phyloP scores from a whole-genome alignment of 2,113 vertebrate species.

The Boulengeromyrus knoepffleri region DNA sequence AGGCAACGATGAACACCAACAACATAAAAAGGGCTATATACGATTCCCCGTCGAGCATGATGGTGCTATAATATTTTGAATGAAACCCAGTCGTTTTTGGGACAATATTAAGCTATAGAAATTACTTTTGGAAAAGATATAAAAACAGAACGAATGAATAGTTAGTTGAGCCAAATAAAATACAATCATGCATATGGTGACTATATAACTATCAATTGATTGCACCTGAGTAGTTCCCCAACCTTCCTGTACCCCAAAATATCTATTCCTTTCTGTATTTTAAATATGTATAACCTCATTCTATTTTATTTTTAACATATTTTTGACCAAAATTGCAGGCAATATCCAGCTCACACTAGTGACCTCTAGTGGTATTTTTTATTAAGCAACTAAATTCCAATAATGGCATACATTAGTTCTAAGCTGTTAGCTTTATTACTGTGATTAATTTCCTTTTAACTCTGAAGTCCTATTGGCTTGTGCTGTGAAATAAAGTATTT shows the following conservation, averaged over 20 bases:
- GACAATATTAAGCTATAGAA: not conserved
- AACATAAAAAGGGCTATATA: no score
- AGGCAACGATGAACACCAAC: no score
- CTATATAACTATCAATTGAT: not conserved
- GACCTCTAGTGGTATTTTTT: not conserved
- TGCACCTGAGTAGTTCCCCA: not conserved
- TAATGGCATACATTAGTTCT: not conserved
- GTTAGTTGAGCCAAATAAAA: not conserved
- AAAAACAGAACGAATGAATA: not conserved
- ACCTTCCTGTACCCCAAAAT: not conserved
- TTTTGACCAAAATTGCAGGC: not conserved
- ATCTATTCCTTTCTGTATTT: not conserved
- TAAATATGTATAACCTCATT: not conserved
- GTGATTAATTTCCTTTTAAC: not conserved
- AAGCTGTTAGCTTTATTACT: not conserved
- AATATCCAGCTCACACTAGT: not conserved
- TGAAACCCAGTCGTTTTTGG: not conserved
- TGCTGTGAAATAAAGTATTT: not conserved
- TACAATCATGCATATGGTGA: not conserved
- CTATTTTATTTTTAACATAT: not conserved
- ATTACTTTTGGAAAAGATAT: not conserved
- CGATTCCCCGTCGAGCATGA: no score
- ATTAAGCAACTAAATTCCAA: not conserved
- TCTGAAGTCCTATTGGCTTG: not conserved
- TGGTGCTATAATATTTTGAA: not conserved